phyloP scores from a whole-genome alignment of 2,113 vertebrate species.

The Ornithorhynchus anatinus region DNA sequence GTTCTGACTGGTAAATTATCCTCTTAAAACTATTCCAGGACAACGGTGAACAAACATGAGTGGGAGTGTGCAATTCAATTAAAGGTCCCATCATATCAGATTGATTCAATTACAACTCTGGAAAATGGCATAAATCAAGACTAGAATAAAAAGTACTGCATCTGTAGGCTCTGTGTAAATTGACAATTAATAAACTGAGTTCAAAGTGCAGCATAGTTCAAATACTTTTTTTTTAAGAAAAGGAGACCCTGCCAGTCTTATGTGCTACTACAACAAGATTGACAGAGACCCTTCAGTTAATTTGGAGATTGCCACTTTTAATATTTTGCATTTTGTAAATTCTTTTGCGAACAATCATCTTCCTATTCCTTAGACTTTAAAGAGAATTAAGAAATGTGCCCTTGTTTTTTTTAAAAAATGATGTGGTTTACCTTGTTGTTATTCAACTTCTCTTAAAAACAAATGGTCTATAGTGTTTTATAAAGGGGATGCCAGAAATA shows the following conservation, averaged over 20 bases:
- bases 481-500: constrained; percentile 34
- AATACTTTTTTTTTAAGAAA: constrained; percentile 51
- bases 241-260: constrained; percentile 22
- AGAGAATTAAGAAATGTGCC: constrained; percentile 41
- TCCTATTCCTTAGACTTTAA: constrained; percentile 9
- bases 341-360: neutral
- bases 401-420: neutral
- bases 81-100: constrained; percentile 48
- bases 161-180: constrained; percentile 52
- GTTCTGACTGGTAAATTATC: neutral
- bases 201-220: constrained; percentile 59
- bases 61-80: neutral
- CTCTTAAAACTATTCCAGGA: neutral
- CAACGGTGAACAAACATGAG: constrained; percentile 7
- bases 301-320: constrained; percentile 10
- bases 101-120: constrained; percentile 56
- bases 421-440: neutral
- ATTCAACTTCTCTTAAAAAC: constrained; percentile 25
- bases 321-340: constrained; percentile 19
- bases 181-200: constrained; percentile 44
- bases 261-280: constrained; percentile 31
- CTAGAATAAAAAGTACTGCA: constrained; percentile 69
- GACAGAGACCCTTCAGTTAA: constrained; percentile 27
- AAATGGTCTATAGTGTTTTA: neutral
- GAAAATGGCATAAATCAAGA: constrained; percentile 44